A percentile compares a stretch with the other conserved stretches of the same genome.
These are phyloP conservation scores for Oncorhynchus tshawytscha DNA, from an alignment of 2,113 vertebrate genomes.

Conservation along the genomic window DNA sequence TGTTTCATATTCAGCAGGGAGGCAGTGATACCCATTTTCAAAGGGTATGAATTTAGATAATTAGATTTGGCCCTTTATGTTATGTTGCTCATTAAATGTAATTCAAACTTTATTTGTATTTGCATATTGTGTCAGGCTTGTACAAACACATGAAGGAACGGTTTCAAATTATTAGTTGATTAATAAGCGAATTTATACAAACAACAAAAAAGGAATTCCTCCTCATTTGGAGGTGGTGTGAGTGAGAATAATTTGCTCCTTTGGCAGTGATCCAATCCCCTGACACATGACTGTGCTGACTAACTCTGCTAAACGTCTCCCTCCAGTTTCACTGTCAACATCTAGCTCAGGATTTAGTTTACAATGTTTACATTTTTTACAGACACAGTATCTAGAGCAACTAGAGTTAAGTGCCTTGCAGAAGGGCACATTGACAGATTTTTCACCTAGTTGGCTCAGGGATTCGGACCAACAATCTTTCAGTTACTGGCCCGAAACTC, in stretches of 20 bases:
- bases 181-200: conserved; percentile 46
- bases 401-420: too few species aligned
- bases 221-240: conserved; percentile 40
- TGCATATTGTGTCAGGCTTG: conserved; percentile 55
- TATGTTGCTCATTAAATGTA: conserved; percentile 62
- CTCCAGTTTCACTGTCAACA: too few species aligned
- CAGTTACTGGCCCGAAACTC: too few species aligned
- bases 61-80: conserved; percentile 63
- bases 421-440: too few species aligned
- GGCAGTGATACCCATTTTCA: conserved; percentile 62
- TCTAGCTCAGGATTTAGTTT: too few species aligned
- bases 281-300: conserved; percentile 26
- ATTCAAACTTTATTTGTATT: conserved; percentile 63
- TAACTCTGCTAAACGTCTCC: not conserved
- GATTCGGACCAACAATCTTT: too few species aligned
- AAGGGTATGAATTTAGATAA: conserved; percentile 62
- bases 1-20: conserved; percentile 59
- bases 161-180: conserved; percentile 40
- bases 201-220: conserved; percentile 32
- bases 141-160: conserved; percentile 51
- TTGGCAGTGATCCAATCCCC: conserved; percentile 31
- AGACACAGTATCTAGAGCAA: too few species aligned
- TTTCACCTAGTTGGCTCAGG: too few species aligned
- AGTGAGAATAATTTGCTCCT: conserved; percentile 14
- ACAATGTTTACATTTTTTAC: too few species aligned